These are phyloP conservation scores for Miniopterus natalensis DNA, from an alignment of 2,113 vertebrate genomes.

Conservation along the genomic window DNA sequence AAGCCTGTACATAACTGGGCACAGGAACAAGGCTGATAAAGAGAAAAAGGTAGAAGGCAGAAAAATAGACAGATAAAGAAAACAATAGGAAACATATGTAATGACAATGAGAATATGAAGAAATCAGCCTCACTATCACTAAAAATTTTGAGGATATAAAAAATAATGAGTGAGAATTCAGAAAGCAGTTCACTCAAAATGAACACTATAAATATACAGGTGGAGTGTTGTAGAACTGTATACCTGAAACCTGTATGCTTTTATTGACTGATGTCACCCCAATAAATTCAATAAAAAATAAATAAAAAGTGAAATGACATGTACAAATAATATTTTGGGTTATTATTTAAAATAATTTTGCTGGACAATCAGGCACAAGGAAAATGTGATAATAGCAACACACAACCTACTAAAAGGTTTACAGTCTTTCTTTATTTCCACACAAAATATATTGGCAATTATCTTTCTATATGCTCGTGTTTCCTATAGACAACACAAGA, in stretches of 20 bases:
- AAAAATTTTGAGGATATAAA: neutral
- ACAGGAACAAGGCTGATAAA: neutral
- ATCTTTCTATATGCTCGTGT: neutral
- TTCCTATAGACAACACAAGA: neutral
- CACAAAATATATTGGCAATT: neutral
- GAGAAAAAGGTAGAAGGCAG: neutral
- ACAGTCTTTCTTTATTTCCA: neutral
- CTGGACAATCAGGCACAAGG: neutral
- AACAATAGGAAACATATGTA: neutral
- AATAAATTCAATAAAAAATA: neutral
- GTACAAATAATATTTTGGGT: neutral
- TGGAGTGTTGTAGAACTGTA: neutral
- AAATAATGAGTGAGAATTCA: constrained; percentile 8
- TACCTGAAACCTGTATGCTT: neutral
- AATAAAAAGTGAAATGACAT: constrained; percentile 50
- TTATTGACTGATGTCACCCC: neutral
- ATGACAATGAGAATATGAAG: constrained; percentile 14
- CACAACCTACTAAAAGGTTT: neutral
- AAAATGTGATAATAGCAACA: neutral
- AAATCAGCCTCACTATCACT: neutral
- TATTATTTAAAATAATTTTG: constrained; percentile 31
- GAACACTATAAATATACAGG: neutral
- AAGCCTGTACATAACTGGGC: neutral
- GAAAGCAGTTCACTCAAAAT: neutral
- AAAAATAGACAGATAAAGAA: neutral